phyloP scores from a whole-genome alignment of 2,797 vertebrate species.

The Poecilia wingei region DNA sequence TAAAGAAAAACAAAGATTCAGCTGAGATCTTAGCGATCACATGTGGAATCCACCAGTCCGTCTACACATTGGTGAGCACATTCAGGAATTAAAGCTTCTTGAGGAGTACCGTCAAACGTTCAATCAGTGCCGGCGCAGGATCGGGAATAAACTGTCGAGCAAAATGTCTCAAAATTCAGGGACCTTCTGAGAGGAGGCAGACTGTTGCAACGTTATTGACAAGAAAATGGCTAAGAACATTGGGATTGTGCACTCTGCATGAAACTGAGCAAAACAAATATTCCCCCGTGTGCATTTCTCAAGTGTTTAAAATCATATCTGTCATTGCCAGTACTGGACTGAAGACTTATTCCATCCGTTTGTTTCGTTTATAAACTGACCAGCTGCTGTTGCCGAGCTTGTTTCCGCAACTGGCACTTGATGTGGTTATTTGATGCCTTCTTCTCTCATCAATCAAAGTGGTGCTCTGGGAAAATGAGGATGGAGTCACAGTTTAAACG shows the following conservation, averaged over 20 bases:
- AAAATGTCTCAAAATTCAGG: conserved; percentile 54
- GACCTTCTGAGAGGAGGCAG: conserved; percentile 38
- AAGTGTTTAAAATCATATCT: conserved; percentile 31
- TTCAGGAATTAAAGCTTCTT: conserved; percentile 35
- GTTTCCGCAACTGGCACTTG: conserved; percentile 55
- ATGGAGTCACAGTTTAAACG: conserved; percentile 25
- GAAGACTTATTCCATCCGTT: conserved; percentile 19
- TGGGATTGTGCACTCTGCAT: conserved; percentile 35
- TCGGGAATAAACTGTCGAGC: conserved; percentile 20
- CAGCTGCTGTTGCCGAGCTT: conserved; percentile 38
- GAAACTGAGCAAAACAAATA: conserved; percentile 29
- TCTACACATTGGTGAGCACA: conserved; percentile 23
- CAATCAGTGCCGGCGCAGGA: conserved; percentile 8
- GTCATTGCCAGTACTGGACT: conserved; percentile 31
- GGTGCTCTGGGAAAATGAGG: conserved; percentile 61
- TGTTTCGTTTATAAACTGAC: conserved; percentile 31
- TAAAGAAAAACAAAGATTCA: conserved; percentile 30
- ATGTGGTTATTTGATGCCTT: conserved; percentile 65
- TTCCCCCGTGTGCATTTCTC: conserved; percentile 7
- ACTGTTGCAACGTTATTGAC: conserved; percentile 5
- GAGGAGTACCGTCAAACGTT: conserved; percentile 6
- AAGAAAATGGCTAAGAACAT: conserved; percentile 14
- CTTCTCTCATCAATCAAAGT: conserved; percentile 66
- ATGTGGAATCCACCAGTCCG: conserved; percentile 28
- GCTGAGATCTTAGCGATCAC: conserved; percentile 39